Evolutionary conservation across 2,888 invertebrate species (phyloP), one percentile per base, ranked within the genome.

Genomic region (Netelia inedita): DNA sequence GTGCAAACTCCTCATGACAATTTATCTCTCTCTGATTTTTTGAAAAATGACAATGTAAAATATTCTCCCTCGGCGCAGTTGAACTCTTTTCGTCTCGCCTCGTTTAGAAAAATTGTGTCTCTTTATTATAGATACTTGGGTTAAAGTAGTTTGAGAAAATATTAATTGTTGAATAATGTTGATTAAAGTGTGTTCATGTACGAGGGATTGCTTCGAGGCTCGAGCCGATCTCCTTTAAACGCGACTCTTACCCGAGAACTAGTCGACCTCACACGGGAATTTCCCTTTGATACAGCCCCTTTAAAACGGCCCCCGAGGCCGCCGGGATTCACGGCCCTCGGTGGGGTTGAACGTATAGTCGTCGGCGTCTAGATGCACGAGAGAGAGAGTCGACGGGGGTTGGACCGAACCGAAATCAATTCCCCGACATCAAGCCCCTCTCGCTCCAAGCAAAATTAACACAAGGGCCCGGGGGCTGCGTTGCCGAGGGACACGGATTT

Each of bases 401-500:
- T 76, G 78, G 83, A 80, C 85, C 83, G 79, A 85, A 85, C 79
- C 86, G 83, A 86, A 88, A 88, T 88, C 88, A 88, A 88, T 87
- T 87, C 84, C 80, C 78, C 68, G 50, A 79, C 72, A 57, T 65
- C 72, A 63, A 59, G 61, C 50, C 61, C 55, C 73, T 46, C 73
- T 35, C 43, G 16, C 35, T 53, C 73, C 79, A 73, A 57, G 72
- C 43, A 76, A 73, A 81, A 85, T 85, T 85, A 85, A 83, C 84
- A 78, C 79, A 68, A 66, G 57, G 46, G 55, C 46, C 73, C 59
- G 53, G 8, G 59, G 53, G 63, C 61, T 76, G 57, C 41, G 53
- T 74, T 71, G 68, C 66, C 65, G 14, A 21, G 9, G 76, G 59
- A 53, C 21, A 16, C n/a, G 10, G 35, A 78, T 59, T 69, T 69